phyloP scores from a whole-genome alignment of 1,140 invertebrate genomes.

The Drosophila baimaii region DNA sequence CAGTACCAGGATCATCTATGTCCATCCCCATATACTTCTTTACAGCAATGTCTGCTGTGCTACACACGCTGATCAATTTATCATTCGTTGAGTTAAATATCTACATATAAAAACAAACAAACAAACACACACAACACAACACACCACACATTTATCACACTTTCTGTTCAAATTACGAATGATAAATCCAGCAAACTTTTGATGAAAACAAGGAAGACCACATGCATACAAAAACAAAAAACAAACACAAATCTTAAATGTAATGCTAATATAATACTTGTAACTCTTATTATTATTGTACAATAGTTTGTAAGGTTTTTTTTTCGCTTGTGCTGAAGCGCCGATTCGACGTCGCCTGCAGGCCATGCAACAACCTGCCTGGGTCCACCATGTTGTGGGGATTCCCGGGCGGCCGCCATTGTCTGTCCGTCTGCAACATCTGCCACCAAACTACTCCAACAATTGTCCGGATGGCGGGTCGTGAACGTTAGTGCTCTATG shows the following conservation, averaged over 20 bases:
- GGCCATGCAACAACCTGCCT: neutral
- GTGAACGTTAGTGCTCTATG: neutral
- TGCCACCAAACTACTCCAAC: slow-evolving; percentile 43
- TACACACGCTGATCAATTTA: neutral
- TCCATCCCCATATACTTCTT: slow-evolving; percentile 6
- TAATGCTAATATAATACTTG: slow-evolving; percentile 47
- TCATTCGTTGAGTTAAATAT: neutral
- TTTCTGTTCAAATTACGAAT: slow-evolving; percentile 20
- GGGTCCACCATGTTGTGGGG: neutral
- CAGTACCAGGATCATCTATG: slow-evolving; percentile 1
- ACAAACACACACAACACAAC: slow-evolving; percentile 3
- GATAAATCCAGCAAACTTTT: neutral
- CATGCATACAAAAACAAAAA: neutral
- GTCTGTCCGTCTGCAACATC: slow-evolving; percentile 35
- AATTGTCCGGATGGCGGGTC: slow-evolving; percentile 17
- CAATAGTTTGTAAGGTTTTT: slow-evolving; percentile 64
- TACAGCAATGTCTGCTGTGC: neutral
- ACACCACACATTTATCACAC: slow-evolving; percentile 23
- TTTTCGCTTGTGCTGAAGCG: slow-evolving; percentile 13
- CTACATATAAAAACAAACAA: neutral
- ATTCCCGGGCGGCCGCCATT: slow-evolving; percentile 7
- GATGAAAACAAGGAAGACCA: slow-evolving; percentile 1
- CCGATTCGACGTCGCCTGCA: neutral
- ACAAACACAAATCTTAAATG: slow-evolving; percentile 54
- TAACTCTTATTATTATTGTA: slow-evolving; percentile 73